Conservation (phyloP, 2,113 vertebrate species). For the Egretta garzetta region DNA sequence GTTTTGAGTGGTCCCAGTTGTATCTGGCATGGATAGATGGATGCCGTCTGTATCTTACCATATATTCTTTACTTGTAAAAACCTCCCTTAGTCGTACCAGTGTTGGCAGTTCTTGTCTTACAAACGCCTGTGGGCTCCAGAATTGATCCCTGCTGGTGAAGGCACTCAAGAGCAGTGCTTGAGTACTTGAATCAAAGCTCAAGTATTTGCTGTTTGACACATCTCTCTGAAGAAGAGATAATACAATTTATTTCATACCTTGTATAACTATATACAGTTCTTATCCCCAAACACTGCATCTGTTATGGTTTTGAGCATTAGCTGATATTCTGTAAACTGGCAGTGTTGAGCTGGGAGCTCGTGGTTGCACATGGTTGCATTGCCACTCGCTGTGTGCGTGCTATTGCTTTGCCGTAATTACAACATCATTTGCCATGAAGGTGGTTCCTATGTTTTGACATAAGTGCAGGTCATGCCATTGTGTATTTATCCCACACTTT, state of each 20-base stretch:
- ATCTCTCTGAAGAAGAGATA: not conserved
- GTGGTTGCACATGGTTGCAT: rapidly evolving
- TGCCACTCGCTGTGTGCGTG: rapidly evolving
- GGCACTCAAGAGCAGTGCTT: not conserved
- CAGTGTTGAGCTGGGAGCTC: not conserved
- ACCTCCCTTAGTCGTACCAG: not conserved
- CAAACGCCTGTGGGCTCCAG: not conserved
- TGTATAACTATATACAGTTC: not conserved
- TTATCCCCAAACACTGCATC: not conserved
- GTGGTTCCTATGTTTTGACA: not conserved
- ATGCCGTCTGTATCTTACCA: not conserved
- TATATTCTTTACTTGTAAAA: not conserved
- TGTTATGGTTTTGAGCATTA: not conserved
- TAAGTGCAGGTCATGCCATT: not conserved
- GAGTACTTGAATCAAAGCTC: not conserved
- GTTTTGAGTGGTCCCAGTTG: not conserved
- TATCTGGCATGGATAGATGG: not conserved
- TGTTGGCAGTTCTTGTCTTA: not conserved
- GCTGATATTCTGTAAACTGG: not conserved
- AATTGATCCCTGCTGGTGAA: not conserved
- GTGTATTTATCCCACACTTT: not conserved
- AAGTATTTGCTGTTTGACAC: not conserved
- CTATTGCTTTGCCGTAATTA: not conserved
- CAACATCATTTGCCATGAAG: not conserved
- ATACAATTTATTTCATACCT: not conserved